Evolutionary conservation across 2,888 invertebrate genomes (phyloP).

Genomic region (Tiphia femorata): DNA sequence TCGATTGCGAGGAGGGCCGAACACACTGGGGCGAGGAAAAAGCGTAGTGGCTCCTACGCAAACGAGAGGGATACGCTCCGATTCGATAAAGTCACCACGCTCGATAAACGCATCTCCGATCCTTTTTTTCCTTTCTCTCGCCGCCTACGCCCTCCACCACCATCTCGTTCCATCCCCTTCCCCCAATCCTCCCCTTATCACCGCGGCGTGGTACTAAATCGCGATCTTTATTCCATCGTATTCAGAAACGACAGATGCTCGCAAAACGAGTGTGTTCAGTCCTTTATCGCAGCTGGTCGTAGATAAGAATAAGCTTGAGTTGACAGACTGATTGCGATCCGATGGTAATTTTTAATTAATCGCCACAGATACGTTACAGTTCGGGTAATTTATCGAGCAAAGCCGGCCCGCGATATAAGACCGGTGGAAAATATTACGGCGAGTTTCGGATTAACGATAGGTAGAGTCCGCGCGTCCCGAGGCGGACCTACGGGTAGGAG

Average conservation of each 20-base stretch:
- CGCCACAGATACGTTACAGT: constrained; percentile 1
- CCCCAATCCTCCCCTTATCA: background rate
- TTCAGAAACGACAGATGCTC: constrained; percentile 15
- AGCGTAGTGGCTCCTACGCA: background rate
- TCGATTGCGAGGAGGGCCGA: background rate
- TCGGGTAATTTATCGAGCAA: constrained; percentile 8
- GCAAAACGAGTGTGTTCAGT: constrained; percentile 12
- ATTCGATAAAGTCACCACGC: background rate
- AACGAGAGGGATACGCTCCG: background rate
- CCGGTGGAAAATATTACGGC: no score
- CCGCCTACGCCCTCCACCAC: no score
- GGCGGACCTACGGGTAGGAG: no score
- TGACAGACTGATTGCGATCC: constrained; percentile 32
- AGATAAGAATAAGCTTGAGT: constrained; percentile 35
- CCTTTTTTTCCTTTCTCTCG: background rate
- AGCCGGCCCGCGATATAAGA: no score
- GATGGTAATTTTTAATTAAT: constrained; percentile 32
- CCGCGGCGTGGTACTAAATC: constrained; percentile 6
- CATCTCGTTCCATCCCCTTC: background rate
- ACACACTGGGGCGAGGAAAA: background rate
- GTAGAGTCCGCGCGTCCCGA: no score
- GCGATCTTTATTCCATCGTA: constrained; percentile 12
- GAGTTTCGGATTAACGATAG: no score
- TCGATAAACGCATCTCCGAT: background rate
- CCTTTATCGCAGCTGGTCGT: constrained; percentile 32